phyloP scores from a whole-genome alignment of 2,888 invertebrate species.

The Diloba caeruleocephala region DNA sequence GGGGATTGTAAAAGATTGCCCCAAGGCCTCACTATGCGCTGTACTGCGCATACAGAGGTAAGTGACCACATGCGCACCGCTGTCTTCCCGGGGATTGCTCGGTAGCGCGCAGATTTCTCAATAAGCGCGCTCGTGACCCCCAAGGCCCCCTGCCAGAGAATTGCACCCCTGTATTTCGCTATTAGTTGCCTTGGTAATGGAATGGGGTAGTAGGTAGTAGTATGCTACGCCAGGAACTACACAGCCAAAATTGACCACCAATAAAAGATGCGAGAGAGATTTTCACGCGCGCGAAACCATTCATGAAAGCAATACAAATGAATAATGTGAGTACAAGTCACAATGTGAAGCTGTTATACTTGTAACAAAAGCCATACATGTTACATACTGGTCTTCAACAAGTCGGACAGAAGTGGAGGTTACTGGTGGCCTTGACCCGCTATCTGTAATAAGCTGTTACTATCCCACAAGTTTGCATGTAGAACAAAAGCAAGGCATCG shows the following conservation, averaged over 20 bases:
- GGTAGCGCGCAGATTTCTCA: no score
- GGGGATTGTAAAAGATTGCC: no score
- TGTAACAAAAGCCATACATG: constrained; percentile 37
- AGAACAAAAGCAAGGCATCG: constrained; percentile 45
- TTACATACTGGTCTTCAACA: constrained; percentile 31
- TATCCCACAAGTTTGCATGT: constrained; percentile 33
- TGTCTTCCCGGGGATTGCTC: no score
- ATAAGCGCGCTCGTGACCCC: no score
- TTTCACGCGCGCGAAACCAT: not conserved
- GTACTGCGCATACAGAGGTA: no score
- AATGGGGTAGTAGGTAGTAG: no score
- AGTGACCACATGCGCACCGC: no score
- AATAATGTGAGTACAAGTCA: not conserved
- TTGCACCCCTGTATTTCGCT: no score
- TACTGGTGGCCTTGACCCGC: constrained; percentile 32
- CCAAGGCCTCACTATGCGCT: no score
- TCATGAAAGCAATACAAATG: constrained; percentile 10
- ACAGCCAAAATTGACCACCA: not conserved
- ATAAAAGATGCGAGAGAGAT: not conserved
- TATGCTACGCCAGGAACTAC: no score
- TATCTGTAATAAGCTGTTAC: constrained; percentile 22
- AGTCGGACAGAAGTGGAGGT: constrained; percentile 11
- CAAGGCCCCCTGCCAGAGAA: no score
- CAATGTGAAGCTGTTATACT: not conserved
- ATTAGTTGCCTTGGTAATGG: no score